Conservation (phyloP, 2,888 invertebrate species). For the Stenodema calcarata region DNA sequence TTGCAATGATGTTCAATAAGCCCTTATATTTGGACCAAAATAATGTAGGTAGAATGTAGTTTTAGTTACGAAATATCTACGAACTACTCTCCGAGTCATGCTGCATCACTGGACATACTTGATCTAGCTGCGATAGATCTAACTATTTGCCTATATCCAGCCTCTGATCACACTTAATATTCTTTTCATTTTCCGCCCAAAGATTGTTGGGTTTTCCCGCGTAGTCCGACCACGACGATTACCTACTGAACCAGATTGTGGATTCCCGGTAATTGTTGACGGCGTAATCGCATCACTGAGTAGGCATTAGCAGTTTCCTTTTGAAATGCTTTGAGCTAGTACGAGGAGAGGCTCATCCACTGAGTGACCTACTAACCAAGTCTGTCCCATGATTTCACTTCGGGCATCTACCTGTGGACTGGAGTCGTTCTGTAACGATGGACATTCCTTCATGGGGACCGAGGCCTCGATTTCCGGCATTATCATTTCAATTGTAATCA, state of each 20-base stretch:
- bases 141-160: not conserved
- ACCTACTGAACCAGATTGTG: not conserved
- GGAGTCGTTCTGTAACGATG: not conserved
- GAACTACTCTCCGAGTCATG: too few relatives aligned
- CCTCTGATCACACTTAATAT: not conserved
- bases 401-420: not conserved
- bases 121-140: too few relatives aligned
- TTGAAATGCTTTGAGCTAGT: not conserved
- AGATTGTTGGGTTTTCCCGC: not conserved
- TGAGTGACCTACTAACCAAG: slow-evolving; percentile 19
- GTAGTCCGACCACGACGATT: not conserved
- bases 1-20: too few relatives aligned
- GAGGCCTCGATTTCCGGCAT: not conserved
- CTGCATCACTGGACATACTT: too few relatives aligned
- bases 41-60: too few relatives aligned
- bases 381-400: slow-evolving; percentile 2
- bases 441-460: slow-evolving; percentile 14
- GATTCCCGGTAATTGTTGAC: not conserved
- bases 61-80: too few relatives aligned
- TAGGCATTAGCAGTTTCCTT: not conserved
- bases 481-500: too few relatives aligned
- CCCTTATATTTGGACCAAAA: too few relatives aligned
- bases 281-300: not conserved
- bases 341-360: not conserved
- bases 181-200: not conserved